These are phyloP conservation scores for Pantala flavescens DNA, from an alignment of 1,140 invertebrate genomes.

Conservation along the genomic window DNA sequence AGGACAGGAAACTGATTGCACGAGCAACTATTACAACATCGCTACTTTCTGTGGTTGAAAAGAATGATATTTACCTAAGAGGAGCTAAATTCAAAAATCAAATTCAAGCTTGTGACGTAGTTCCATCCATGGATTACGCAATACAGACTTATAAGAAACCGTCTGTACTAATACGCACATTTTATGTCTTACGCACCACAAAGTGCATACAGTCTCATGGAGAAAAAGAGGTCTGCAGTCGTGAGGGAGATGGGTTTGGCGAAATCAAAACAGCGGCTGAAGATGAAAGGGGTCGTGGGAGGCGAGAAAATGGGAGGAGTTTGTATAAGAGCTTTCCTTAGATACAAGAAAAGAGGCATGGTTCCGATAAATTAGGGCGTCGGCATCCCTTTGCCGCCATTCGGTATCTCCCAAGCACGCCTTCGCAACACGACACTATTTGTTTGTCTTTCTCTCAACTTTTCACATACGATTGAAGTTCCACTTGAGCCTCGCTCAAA, in stretches of 20 bases:
- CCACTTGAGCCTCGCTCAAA: neutral
- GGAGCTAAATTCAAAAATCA: too few species aligned
- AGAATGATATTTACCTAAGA: too few species aligned
- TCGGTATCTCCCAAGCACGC: neutral
- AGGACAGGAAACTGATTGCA: too few species aligned
- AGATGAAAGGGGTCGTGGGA: neutral
- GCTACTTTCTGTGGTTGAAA: too few species aligned
- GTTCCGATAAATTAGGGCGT: conserved; percentile 1
- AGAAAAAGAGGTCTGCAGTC: neutral
- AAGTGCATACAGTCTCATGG: neutral
- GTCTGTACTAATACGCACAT: too few species aligned
- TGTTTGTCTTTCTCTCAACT: neutral
- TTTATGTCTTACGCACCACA: too few species aligned
- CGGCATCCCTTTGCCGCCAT: neutral
- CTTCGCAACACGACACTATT: conserved; percentile 1
- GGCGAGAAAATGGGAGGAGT: neutral
- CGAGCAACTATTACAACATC: too few species aligned
- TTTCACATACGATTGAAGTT: neutral
- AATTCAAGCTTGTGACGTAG: too few species aligned
- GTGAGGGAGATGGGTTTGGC: neutral
- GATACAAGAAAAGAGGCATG: neutral
- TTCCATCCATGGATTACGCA: too few species aligned
- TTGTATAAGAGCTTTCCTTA: neutral
- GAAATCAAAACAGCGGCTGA: neutral
- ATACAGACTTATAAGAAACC: too few species aligned